Evolutionary conservation across 2,888 invertebrate species (phyloP), one percentile per base, ranked within the genome.

Genomic region (Scrobipalpa atriplicella): DNA sequence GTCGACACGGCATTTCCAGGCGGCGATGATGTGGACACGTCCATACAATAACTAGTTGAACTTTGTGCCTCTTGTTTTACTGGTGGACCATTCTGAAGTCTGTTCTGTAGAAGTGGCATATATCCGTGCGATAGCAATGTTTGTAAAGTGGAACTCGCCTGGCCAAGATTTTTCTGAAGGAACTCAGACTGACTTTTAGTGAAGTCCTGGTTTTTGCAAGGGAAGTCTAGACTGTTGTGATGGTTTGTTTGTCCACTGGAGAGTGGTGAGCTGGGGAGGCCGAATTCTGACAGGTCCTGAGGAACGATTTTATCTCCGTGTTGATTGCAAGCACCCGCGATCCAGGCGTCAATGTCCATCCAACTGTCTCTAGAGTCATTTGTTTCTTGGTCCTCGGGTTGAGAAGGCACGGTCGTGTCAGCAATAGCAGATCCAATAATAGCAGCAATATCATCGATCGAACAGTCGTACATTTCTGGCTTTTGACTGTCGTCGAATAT

Each of bases 341-440:
- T 97, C 96, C 96, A 97, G 67, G 96, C 96, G 71, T 97, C 97
- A 65, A 97, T 93, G 81, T 97, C 97, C 94, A 97, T 96, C 97
- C 97, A 98, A 74, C 95, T 96, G 75, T 97, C 97, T 69, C 96
- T 92, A 0, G 96, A 96, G 64, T 95, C 95, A 71, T 75, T 94
- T 89, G 80, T 94, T 90, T 95, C 95, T 65, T 96, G 96, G 72
- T 96, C 96, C 71, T 94, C 94, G n/a, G 94, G 94, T 69, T 94
- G 93, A 19, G 95, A 94, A n/a, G 96, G 95, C 47, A 97, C 97
- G 0, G 97, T 97, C 10, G 97, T 97, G 78, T 97, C 97, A 0
- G 97, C 97, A 75, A 98, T 97, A 67, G 97, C 97, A 2, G 97
- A 97, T 0, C 97, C 97, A 70, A 97, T 97, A 67, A 97, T 96